Conservation (phyloP, 2,888 invertebrate genomes). For the Drosophila setosimentum region DNA sequence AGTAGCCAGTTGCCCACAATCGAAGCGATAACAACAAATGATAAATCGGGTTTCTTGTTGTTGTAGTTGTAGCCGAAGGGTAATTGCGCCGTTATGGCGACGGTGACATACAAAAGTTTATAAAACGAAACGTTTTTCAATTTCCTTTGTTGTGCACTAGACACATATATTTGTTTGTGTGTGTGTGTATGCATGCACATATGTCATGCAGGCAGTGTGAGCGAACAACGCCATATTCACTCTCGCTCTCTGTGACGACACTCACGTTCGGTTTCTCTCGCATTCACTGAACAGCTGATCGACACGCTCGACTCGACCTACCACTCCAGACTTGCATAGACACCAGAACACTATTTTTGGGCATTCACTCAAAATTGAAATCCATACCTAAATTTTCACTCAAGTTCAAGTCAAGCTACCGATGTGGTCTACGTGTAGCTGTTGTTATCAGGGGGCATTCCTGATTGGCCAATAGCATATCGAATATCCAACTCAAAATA, state of each 20-base stretch:
- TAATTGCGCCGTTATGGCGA: constrained; percentile 32
- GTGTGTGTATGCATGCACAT: constrained; percentile 17
- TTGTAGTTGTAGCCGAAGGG: constrained; percentile 3
- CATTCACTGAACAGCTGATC: constrained; percentile 50
- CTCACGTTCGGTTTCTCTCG: constrained; percentile 4
- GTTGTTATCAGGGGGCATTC: too few species aligned
- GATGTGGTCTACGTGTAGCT: not conserved
- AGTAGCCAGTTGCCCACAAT: constrained; percentile 38
- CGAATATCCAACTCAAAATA: not conserved
- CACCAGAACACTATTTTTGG: not conserved
- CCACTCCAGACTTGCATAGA: not conserved
- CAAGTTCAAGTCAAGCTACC: not conserved
- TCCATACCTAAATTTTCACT: not conserved
- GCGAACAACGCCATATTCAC: constrained; percentile 46
- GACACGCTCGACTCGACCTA: not conserved
- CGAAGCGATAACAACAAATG: constrained; percentile 35
- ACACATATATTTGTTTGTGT: not conserved
- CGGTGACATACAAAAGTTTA: not conserved
- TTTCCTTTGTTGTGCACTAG: constrained; percentile 44
- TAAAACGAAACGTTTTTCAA: constrained; percentile 27
- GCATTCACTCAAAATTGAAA: not conserved
- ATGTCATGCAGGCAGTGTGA: constrained; percentile 14
- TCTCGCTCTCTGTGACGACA: constrained; percentile 22
- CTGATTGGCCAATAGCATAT: not conserved
- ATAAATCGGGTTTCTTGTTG: constrained; percentile 42